These are phyloP conservation scores for Telenomus remus DNA, from an alignment of 1,140 invertebrate genomes.

Conservation along the genomic window DNA sequence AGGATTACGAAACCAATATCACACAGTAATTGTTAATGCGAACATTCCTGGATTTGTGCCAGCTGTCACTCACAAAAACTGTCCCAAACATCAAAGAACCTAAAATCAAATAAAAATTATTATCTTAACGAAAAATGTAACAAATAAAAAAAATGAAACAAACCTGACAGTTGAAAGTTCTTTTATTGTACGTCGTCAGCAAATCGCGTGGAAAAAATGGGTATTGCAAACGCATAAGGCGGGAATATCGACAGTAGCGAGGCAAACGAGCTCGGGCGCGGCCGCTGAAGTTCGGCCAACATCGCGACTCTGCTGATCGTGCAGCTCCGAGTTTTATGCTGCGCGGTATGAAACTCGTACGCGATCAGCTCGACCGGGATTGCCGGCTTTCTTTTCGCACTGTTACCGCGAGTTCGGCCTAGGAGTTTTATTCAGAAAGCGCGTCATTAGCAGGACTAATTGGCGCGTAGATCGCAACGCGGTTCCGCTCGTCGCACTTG, in stretches of 20 bases:
- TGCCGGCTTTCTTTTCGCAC: conserved; percentile 66
- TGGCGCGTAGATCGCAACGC: conserved; percentile 10
- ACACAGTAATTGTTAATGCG: too few relatives aligned
- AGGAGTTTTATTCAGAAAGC: conserved; percentile 33
- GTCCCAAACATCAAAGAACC: too few relatives aligned
- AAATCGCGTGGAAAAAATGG: conserved; percentile 42
- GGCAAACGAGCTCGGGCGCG: conserved; percentile 38
- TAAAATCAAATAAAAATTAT: too few relatives aligned
- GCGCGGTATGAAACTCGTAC: conserved; percentile 72
- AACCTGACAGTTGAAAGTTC: too few relatives aligned
- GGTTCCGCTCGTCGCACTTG: conserved; percentile 23
- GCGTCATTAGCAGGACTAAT: conserved; percentile 28
- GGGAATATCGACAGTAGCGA: conserved; percentile 45
- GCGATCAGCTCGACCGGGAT: conserved; percentile 70
- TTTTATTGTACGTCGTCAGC: too few relatives aligned
- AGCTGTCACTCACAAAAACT: too few relatives aligned
- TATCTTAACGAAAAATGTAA: too few relatives aligned
- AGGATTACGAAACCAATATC: too few relatives aligned
- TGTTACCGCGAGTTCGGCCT: conserved; percentile 56
- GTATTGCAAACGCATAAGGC: conserved; percentile 39
- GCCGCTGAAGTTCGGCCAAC: conserved; percentile 39
- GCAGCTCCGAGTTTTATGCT: conserved; percentile 71
- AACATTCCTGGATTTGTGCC: too few relatives aligned
- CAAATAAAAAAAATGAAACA: too few relatives aligned
- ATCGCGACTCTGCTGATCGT: conserved; percentile 47